A percentile compares a stretch with the other conserved stretches of the same genome.
Evolutionary conservation across 1,140 invertebrate species (phyloP).

Genomic region (Drosophila navojoa): DNA sequence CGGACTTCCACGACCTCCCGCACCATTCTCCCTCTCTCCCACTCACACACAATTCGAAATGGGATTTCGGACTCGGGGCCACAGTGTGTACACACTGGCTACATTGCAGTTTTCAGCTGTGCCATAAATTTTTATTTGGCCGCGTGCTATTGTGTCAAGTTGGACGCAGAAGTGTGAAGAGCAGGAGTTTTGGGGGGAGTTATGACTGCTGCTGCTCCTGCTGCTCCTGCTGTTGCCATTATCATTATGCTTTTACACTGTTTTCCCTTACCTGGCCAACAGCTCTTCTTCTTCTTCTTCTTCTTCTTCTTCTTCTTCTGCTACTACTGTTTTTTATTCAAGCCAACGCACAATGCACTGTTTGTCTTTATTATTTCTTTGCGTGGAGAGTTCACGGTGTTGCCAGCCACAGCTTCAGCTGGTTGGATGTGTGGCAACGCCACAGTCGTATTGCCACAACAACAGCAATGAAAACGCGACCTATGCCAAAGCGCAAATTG

Average conservation of each 20-base stretch:
- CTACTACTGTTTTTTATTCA: constrained; percentile 5
- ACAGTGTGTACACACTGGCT: constrained; percentile 45
- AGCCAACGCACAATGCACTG: constrained; percentile 52
- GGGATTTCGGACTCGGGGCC: constrained; percentile 29
- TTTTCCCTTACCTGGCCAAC: constrained; percentile 22
- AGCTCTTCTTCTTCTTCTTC: neutral
- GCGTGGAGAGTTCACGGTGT: constrained; percentile 20
- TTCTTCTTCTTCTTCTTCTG: constrained; percentile 22
- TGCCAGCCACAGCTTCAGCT: constrained; percentile 38
- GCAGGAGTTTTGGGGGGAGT: neutral
- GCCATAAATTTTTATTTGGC: constrained; percentile 80
- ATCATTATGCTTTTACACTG: constrained; percentile 66
- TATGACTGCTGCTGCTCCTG: constrained; percentile 18
- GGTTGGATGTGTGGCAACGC: constrained; percentile 26
- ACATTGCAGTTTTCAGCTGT: constrained; percentile 71
- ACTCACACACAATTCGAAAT: constrained; percentile 12
- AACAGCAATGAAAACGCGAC: constrained; percentile 33
- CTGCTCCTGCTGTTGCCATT: constrained; percentile 49
- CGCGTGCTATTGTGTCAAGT: constrained; percentile 74
- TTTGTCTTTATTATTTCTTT: constrained; percentile 78
- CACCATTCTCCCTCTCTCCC: neutral
- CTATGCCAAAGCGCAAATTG: constrained; percentile 57
- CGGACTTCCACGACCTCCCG: neutral
- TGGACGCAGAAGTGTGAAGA: constrained; percentile 9
- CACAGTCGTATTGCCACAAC: neutral